Evolutionary conservation across 2,797 vertebrate genomes (phyloP).

Genomic region (Glyptemys insculpta): DNA sequence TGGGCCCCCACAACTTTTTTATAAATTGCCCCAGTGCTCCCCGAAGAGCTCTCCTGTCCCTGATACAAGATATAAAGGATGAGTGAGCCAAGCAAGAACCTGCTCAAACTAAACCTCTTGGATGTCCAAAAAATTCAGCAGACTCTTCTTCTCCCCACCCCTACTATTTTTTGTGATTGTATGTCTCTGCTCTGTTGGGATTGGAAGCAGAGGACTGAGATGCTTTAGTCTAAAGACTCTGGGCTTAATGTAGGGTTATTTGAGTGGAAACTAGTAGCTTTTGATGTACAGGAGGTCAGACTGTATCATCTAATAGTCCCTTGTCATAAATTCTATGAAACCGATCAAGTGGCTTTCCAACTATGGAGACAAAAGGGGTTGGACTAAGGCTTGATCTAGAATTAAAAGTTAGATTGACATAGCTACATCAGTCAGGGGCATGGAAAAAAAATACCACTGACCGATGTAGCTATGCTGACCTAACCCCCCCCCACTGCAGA

Average conservation of each 20-base stretch:
- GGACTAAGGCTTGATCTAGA: not conserved
- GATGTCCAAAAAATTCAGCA: not conserved
- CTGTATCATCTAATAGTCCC: not conserved
- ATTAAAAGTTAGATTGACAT: not conserved
- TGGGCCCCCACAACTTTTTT: not conserved
- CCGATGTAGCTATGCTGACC: not conserved
- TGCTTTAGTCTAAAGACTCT: not conserved
- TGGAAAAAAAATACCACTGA: not conserved
- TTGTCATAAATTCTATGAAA: not conserved
- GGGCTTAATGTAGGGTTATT: not conserved
- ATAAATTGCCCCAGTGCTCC: too few species aligned
- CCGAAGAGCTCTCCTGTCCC: too few species aligned
- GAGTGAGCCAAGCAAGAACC: too few species aligned
- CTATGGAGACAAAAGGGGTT: not conserved
- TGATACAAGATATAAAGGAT: too few species aligned
- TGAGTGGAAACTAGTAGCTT: not conserved
- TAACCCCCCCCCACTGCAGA: not conserved
- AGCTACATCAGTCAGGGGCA: not conserved
- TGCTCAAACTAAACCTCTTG: too few species aligned
- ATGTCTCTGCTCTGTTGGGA: not conserved
- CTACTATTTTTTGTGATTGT: not conserved
- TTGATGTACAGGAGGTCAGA: not conserved
- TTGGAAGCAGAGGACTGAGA: not conserved
- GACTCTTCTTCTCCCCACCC: not conserved
- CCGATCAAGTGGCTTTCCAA: not conserved